A percentile compares a stretch with the other conserved stretches of the same genome.
Conservation (phyloP, 2,797 vertebrate species). For the Tinamus major region DNA sequence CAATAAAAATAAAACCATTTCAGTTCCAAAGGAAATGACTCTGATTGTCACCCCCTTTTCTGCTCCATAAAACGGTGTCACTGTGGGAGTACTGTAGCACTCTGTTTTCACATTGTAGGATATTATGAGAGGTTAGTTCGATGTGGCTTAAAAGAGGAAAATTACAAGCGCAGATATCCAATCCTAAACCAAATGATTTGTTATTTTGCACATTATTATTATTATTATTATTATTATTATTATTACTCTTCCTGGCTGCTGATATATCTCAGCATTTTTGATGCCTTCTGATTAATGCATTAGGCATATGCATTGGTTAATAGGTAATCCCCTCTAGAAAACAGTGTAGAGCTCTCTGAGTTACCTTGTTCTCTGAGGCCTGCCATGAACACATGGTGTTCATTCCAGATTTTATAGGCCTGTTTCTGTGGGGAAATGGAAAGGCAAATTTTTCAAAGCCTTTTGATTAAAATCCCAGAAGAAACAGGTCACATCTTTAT, state of each 20-base stretch:
- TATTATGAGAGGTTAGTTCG: not conserved
- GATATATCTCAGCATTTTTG: not conserved
- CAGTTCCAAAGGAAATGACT: not conserved
- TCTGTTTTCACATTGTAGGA: not conserved
- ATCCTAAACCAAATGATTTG: not conserved
- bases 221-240: not conserved
- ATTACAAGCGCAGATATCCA: not conserved
- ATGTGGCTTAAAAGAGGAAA: not conserved
- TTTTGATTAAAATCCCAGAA: not conserved
- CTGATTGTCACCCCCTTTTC: not conserved
- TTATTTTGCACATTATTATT: not conserved
- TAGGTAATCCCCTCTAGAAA: not conserved
- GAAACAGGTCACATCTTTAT: not conserved
- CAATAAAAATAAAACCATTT: constrained; percentile 6
- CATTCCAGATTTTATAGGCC: not conserved
- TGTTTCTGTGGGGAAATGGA: not conserved
- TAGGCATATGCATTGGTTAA: not conserved
- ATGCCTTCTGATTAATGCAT: not conserved
- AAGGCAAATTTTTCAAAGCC: not conserved
- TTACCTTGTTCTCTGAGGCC: not conserved
- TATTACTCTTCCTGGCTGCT: not conserved
- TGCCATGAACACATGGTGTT: not conserved
- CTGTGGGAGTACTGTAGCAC: not conserved
- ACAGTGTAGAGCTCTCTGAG: not conserved
- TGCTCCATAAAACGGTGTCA: not conserved